Percentiles rank a stretch among this genome's conserved stretches.
Conservation (phyloP, 53 echinoderm and acorn worm species). For the Glandiceps talaboti region DNA sequence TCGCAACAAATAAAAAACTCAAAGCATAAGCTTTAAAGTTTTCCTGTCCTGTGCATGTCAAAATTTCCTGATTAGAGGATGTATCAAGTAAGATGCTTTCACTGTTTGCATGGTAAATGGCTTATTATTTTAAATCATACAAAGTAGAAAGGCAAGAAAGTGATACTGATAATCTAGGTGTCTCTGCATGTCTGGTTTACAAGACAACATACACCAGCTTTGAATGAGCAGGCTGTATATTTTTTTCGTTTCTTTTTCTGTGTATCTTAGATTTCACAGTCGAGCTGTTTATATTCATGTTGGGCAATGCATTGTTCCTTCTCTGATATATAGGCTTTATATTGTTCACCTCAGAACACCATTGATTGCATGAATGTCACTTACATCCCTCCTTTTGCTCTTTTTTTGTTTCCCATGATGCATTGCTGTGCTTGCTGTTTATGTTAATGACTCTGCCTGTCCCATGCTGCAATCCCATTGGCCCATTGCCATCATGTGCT, state of each 20-base stretch:
- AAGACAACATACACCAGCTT: background rate
- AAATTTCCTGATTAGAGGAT: too few relatives aligned
- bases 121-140: too few relatives aligned
- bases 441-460: slow-evolving; percentile 99
- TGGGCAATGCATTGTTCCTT: background rate
- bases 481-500: slow-evolving; percentile 99
- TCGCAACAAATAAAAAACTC: too few relatives aligned
- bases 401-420: slow-evolving; percentile 99
- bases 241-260: too few relatives aligned
- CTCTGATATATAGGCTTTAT: background rate
- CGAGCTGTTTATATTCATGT: background rate
- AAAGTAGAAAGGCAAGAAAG: background rate
- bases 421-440: slow-evolving; percentile 99
- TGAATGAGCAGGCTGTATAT: background rate
- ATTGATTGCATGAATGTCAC: slow-evolving; percentile 51
- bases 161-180: background rate
- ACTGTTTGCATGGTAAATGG: too few relatives aligned
- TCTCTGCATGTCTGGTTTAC: background rate
- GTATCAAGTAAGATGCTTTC: too few relatives aligned
- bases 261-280: background rate
- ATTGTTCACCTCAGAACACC: slow-evolving; percentile 9
- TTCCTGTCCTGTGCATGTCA: too few relatives aligned
- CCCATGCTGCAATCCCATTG: slow-evolving; percentile 99
- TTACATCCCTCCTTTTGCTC: slow-evolving; percentile 88
- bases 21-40: too few relatives aligned